Evolutionary conservation across 2,888 invertebrate species (phyloP), one percentile per base, ranked within the genome.

Genomic region (Drosophila siamana): DNA sequence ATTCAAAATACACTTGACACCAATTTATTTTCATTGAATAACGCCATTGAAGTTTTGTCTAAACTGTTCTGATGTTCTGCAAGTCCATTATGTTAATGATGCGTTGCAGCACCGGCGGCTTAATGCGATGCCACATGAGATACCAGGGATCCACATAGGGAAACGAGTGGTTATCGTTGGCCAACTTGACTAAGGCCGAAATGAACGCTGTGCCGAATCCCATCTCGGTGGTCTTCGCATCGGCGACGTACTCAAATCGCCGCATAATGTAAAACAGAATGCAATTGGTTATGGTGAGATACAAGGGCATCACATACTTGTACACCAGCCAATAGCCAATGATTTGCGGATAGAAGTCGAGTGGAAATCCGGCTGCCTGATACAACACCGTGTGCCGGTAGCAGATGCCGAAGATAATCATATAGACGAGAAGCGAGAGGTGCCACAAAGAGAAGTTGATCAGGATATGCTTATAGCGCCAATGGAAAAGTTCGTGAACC

Each of bases 311-410:
- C 1, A 81, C 56, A 22, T 84, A 85, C 40, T 81, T 84, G 13
- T 77, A 87, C 0, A 81, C 74, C 50, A 85, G 48, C 74, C 77
- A 88, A 22, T 84, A 84, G n/a, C 78, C 78, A 4, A 73, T 63
- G 2, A 77, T 65, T 1, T 33, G 46, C 0, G 85, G 85, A 57
- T 76, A 76, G 8, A 52, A 67, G 0, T 6, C 0, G 0, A 19
- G 3, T 0, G 65, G n/a, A 4, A 85, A 85, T 0, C 89, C 89
- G 0, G 79, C 73, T 0, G 86, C 74, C 26, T 60, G 33, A 11
- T 66, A 85, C n/a, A 85, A 15, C 0, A 43, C 28, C 0, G 7
- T 0, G 2, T 50, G 11, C 0, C 28, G 46, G 19, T 78, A 73
- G 36, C 47, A 52, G 11, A 9, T 26, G 1, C 69, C 72, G 13